Base-by-base conservation (phyloP, 2,888 invertebrate genomes). In the Eristalis tenax region DNA sequence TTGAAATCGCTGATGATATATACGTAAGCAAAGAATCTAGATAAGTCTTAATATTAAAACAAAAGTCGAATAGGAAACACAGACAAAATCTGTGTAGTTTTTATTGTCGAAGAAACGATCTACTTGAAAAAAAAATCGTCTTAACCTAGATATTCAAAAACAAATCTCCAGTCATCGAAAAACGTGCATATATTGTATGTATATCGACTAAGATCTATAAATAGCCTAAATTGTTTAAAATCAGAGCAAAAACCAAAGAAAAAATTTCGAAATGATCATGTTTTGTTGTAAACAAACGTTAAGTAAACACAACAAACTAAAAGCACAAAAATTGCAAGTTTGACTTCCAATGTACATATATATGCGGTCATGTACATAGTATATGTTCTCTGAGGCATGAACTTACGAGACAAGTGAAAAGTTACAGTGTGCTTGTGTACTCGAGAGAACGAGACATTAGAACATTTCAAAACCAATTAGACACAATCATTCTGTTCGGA, bases 91-190 rank as follows among this genome's bases (percentile, higher is more conserved):
- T 50, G 18, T 50, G 18, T 50, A 50, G 50, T 50, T 50, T 18
- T 23, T 35, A 15, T 57, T 38, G 57, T 65, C 57, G 65, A 65
- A 26, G 64, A 38, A 57, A 59, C 57, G 59, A 18, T 73, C 59
- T 74, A 63, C 74, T 22, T 68, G 61, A 73, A 61, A 74, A 50
- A n/a, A 63, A 73, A 80, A 65, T 68, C 50, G 74, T 63, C 38
- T 75, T 81, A 81, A 81, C 74, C 75, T 57, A 81, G 50, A 75
- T 75, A 74, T 69, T 64, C 28, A 64, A 59, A 75, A 69, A 26
- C 69, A 74, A 38, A 74, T 81, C 74, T 81, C 81, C 75, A 81
- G 74, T 74, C 63, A 65, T 74, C 43, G 18, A 13, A 32, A 26
- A 43, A 23, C 35, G 50, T 73, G 43, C 23, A 65, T 66, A 59